These are phyloP conservation scores for Catharus ustulatus DNA, from an alignment of 2,797 vertebrate species.

Conservation along the genomic window DNA sequence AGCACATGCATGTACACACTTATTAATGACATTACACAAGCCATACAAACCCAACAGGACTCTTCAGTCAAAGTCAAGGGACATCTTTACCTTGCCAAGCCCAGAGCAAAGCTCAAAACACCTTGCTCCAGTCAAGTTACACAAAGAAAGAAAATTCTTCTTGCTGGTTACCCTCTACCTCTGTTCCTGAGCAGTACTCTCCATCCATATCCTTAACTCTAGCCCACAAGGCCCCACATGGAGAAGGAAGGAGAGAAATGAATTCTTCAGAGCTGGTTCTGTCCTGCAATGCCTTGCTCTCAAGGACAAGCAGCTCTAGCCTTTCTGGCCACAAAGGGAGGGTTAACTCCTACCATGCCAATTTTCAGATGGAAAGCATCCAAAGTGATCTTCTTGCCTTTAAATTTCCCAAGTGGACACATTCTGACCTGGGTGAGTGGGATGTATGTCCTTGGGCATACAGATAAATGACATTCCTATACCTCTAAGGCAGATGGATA, in stretches of 20 bases:
- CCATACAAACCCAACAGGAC: background rate
- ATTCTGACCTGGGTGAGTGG: background rate
- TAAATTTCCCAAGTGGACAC: background rate
- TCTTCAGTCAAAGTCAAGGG: background rate
- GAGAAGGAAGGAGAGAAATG: conserved; percentile 12
- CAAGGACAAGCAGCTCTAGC: conserved; percentile 51
- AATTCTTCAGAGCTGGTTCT: conserved; percentile 54
- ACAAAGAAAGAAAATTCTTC: background rate
- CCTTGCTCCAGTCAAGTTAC: background rate
- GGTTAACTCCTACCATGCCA: conserved; percentile 54
- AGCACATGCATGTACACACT: background rate
- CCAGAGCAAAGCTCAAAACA: conserved; percentile 12
- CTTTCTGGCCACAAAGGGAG: conserved; percentile 33
- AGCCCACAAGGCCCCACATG: background rate
- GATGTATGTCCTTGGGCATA: background rate
- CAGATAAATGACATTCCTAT: background rate
- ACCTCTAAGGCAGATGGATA: background rate
- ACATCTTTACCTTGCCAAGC: background rate
- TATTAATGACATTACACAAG: background rate
- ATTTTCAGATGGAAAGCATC: conserved; percentile 37
- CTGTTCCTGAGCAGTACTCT: background rate
- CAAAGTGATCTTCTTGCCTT: conserved; percentile 33
- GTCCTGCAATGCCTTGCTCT: conserved; percentile 48
- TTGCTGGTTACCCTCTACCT: background rate
- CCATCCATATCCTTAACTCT: background rate